phyloP scores from a whole-genome alignment of 2,888 invertebrate species.

The Chalcis sispes region DNA sequence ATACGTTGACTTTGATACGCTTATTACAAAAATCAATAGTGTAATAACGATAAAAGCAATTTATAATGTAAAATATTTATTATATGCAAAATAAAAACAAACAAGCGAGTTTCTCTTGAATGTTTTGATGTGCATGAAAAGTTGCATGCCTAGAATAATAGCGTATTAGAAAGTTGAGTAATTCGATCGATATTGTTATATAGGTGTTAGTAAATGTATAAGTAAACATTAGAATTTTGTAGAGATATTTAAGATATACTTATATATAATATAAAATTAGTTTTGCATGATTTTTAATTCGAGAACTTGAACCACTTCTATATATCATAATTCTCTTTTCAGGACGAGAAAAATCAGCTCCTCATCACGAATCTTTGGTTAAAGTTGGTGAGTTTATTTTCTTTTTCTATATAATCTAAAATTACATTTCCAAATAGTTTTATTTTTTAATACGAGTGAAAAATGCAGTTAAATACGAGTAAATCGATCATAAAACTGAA shows the following conservation, averaged over 20 bases:
- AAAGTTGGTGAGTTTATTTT: conserved; percentile 88
- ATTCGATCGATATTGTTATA: conserved; percentile 34
- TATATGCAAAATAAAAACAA: conserved; percentile 15
- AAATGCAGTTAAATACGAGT: no score
- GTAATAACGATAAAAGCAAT: no score
- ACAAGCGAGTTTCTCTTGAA: conserved; percentile 43
- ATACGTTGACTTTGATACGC: no score
- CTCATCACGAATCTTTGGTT: conserved; percentile 98
- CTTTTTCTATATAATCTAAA: background rate
- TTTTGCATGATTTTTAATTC: conserved; percentile 40
- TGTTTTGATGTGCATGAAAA: conserved; percentile 47
- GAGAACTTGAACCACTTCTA: conserved; percentile 7
- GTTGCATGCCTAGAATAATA: conserved; percentile 37
- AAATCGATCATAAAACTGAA: no score
- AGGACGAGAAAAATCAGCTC: conserved; percentile 98
- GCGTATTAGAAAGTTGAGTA: conserved; percentile 28
- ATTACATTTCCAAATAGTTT: no score
- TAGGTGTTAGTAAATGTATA: conserved; percentile 34
- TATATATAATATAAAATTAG: conserved; percentile 24
- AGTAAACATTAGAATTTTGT: conserved; percentile 40
- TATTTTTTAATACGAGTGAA: no score
- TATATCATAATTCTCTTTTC: conserved; percentile 73
- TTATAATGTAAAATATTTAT: no score
- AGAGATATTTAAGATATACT: conserved; percentile 20
- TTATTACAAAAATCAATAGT: no score